Conservation (phyloP, 2,113 vertebrate genomes). For the Archilochus colubris region DNA sequence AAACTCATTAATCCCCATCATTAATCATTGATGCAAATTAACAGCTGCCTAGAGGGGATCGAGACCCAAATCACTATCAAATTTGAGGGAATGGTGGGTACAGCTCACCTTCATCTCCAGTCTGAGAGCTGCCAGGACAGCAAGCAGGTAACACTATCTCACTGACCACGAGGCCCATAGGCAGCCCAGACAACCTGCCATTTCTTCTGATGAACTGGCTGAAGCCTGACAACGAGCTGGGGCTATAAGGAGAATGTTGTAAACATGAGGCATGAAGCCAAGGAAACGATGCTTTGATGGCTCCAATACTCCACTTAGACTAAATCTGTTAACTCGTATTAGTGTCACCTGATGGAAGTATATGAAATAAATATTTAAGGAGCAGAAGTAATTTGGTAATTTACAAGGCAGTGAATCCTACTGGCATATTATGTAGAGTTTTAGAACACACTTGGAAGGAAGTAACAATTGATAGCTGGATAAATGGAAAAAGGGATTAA, state of each 20-base stretch:
- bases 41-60: not conserved
- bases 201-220: not conserved
- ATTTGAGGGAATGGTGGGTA: not conserved
- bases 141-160: not conserved
- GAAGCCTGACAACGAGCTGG: not conserved
- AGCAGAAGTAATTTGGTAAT: not conserved
- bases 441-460: not conserved
- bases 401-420: not conserved
- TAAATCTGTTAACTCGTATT: not conserved
- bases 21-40: not conserved
- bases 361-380: not conserved
- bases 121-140: not conserved
- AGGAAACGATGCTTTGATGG: not conserved
- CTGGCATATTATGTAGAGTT: not conserved
- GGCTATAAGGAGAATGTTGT: not conserved
- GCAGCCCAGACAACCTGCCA: not conserved
- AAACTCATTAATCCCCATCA: not conserved
- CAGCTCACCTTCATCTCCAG: not conserved
- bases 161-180: not conserved
- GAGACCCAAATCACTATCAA: fast-evolving
- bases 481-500: not conserved
- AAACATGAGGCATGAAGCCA: not conserved
- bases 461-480: not conserved
- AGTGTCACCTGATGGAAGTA: not conserved
- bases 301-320: not conserved